Base-by-base conservation (phyloP, 2,888 invertebrate species). In the Carterocephalus palaemon region DNA sequence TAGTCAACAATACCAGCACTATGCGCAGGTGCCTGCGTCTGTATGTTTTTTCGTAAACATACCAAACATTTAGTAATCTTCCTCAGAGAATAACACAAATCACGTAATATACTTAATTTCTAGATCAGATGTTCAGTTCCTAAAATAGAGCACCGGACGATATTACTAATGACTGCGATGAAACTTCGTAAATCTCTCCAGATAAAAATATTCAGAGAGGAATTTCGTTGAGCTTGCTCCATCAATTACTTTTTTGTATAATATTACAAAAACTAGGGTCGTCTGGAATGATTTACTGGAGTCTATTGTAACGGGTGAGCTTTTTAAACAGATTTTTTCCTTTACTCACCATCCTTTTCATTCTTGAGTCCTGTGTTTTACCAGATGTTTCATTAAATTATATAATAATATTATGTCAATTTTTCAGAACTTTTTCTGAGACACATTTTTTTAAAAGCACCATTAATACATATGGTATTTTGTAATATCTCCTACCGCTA, bases 121-220 rank as follows among this genome's bases (percentile, higher is more conserved):
- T 4, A 38, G 37, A 26, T 26, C 6, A 17, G 13, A 28, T 19
- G 9, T 31, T 28, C 28, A 10, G 33, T 9, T 26, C 17, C 22
- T 26, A 45, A 50, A 45, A 47, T 40, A 50, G 40, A 33, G 33
- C 37, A 26, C 40, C 42, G 31, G 29, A 39, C 39, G 34, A 42
- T 34, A 42, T 42, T 42, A 34, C 33, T 42, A 42, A 42, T 42
- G 42, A 42, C 28, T 22, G 28, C 28, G 42, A 34, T 28, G 42
- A 42, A 34, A 28, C 34, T 34, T 26, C 42, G 28, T 42, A 28
- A 36, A 43, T 36, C 16, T 29, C 22, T 24, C 10, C 43, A 43
- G 36, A 43, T 43, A 43, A 43, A 43, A 43, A 36, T 43, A 43
- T 43, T 43, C 43, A 43, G 28, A 28, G 29, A 41, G 32, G 29